Conservation (phyloP, 2,113 vertebrate species). For the Chlorodrepanis virens region DNA sequence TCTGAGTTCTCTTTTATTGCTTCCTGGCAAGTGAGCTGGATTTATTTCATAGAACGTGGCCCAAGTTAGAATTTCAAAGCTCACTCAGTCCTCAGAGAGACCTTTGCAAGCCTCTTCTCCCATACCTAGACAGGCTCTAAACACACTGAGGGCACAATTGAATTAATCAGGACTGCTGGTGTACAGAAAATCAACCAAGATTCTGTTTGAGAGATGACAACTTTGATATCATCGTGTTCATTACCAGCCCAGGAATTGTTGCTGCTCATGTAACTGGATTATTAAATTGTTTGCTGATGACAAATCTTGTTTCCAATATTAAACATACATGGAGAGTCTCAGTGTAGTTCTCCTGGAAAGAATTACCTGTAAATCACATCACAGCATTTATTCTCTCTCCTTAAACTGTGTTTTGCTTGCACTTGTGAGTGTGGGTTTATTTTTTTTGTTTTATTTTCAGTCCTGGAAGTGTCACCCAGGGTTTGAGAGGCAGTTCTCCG, state of each 20-base stretch:
- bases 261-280: not conserved
- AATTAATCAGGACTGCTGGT: slow-evolving; percentile 24
- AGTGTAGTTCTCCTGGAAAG: not conserved
- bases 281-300: slow-evolving; percentile 20
- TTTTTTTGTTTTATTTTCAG: not conserved
- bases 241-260: slow-evolving; percentile 26
- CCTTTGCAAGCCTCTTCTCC: slow-evolving; percentile 3
- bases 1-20: slow-evolving; percentile 25
- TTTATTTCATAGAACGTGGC: slow-evolving; percentile 27
- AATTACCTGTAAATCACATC: not conserved
- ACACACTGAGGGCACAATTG: not conserved
- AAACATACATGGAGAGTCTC: not conserved
- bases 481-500: not conserved
- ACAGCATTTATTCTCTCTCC: not conserved
- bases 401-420: not conserved
- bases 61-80: slow-evolving; percentile 54
- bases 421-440: not conserved
- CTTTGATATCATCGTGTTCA: slow-evolving; percentile 36
- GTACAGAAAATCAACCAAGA: slow-evolving; percentile 10
- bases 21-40: slow-evolving; percentile 46
- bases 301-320: not conserved
- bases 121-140: not conserved
- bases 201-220: slow-evolving; percentile 18
- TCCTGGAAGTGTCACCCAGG: not conserved
- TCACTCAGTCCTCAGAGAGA: slow-evolving; percentile 14